Evolutionary conservation across 2,113 vertebrate genomes (phyloP).

Genomic region (Alces alces): DNA sequence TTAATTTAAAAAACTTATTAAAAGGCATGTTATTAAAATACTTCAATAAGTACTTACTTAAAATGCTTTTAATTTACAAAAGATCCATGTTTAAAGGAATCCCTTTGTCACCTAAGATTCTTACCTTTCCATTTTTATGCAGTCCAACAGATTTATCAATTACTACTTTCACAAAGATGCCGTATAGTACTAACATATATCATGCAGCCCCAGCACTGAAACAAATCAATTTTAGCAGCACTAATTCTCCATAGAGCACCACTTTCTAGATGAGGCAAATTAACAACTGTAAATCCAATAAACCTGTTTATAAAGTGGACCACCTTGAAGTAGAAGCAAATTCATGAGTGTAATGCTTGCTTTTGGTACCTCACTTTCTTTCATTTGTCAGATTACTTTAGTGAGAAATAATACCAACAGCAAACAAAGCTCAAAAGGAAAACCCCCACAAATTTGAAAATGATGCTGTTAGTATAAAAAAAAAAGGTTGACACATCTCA

Average conservation of each 20-base stretch:
- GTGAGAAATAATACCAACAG: conserved; percentile 75
- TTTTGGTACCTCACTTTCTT: conserved; percentile 76
- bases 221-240: conserved; percentile 73
- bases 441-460: conserved; percentile 72
- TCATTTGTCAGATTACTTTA: conserved; percentile 68
- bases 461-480: conserved; percentile 83
- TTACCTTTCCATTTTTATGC: conserved; percentile 69
- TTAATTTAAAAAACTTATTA: conserved; percentile 17
- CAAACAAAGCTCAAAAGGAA: conserved; percentile 77
- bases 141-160: conserved; percentile 71
- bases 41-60: conserved; percentile 8
- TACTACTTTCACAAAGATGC: conserved; percentile 71
- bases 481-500: conserved; percentile 76
- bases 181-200: conserved; percentile 74
- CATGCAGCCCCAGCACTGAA: conserved; percentile 78
- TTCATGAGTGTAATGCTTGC: conserved; percentile 74
- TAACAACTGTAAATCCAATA: conserved; percentile 69
- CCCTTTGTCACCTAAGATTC: conserved; percentile 43
- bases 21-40: conserved; percentile 50
- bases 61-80: conserved; percentile 29
- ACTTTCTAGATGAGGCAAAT: conserved; percentile 70
- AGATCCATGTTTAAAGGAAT: conserved; percentile 12
- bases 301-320: conserved; percentile 63
- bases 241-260: conserved; percentile 65
- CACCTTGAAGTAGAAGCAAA: conserved; percentile 76